phyloP scores from a whole-genome alignment of 1,140 invertebrate species.

The Limonius californicus region DNA sequence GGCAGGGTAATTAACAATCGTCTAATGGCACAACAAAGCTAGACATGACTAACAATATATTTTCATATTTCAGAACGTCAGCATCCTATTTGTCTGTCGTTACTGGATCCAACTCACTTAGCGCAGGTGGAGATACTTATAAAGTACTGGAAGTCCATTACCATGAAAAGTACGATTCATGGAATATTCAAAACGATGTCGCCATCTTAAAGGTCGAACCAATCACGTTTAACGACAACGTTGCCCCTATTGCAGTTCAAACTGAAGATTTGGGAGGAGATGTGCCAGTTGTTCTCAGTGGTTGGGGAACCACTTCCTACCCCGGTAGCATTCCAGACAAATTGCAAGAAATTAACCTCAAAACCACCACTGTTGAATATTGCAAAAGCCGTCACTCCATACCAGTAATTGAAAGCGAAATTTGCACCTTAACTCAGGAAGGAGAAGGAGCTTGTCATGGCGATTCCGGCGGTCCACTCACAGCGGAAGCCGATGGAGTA shows the following conservation, averaged over 20 bases:
- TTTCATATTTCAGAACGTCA: too few species aligned
- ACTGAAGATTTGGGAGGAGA: constrained; percentile 32
- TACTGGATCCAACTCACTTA: constrained; percentile 49
- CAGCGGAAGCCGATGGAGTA: constrained; percentile 21
- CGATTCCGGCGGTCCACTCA: constrained; percentile 46
- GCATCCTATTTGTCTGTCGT: constrained; percentile 33
- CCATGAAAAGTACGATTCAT: constrained; percentile 43
- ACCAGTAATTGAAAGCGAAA: too few species aligned
- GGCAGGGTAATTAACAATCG: too few species aligned
- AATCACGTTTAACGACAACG: constrained; percentile 25
- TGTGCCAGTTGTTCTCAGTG: constrained; percentile 43
- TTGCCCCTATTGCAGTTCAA: constrained; percentile 44
- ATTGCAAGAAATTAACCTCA: constrained; percentile 49
- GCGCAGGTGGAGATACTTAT: constrained; percentile 41
- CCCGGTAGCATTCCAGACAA: constrained; percentile 40
- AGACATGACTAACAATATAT: too few species aligned
- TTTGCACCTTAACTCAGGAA: constrained; percentile 13
- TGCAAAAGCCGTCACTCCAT: constrained; percentile 20
- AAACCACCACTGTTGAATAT: constrained; percentile 42
- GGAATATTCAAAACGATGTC: constrained; percentile 15
- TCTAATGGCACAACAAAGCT: too few species aligned
- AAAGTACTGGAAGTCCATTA: constrained; percentile 42
- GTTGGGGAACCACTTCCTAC: constrained; percentile 49
- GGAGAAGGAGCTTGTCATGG: constrained; percentile 35
- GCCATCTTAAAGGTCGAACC: constrained; percentile 14